Evolutionary conservation across 2,797 vertebrate genomes (phyloP).

Genomic region (Anguilla megastoma): DNA sequence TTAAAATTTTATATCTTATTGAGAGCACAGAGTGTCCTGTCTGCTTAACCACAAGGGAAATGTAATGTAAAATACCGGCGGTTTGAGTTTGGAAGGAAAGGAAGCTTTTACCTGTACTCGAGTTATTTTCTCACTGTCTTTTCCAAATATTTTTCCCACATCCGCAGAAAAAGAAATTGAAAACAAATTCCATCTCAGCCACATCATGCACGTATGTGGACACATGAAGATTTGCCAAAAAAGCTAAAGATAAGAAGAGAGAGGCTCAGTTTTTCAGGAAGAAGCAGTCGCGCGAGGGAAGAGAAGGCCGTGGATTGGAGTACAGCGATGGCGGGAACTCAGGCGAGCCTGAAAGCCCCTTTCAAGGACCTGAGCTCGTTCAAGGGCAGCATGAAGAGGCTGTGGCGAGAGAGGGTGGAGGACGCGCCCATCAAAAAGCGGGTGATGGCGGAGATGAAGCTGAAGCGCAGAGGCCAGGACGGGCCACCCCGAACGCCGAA

Average conservation of each 20-base stretch:
- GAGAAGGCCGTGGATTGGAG: conserved; percentile 48
- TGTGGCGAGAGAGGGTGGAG: conserved; percentile 77
- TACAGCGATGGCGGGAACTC: conserved; percentile 72
- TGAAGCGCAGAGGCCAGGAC: conserved; percentile 77
- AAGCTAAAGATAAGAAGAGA: conserved; percentile 58
- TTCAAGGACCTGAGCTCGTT: conserved; percentile 77
- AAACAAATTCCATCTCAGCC: conserved; percentile 54
- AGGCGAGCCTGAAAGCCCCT: conserved; percentile 74
- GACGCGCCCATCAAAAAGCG: conserved; percentile 85
- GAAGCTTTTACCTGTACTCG: conserved; percentile 3
- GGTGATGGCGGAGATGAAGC: conserved; percentile 84
- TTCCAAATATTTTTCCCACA: conserved; percentile 45
- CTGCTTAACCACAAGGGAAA: background rate
- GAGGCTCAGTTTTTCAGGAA: conserved; percentile 37
- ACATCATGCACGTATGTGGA: conserved; percentile 68
- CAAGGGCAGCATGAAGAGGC: conserved; percentile 76
- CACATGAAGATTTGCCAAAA: conserved; percentile 62
- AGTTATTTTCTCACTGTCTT: background rate
- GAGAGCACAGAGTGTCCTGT: background rate
- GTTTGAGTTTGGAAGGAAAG: background rate
- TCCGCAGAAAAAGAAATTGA: conserved; percentile 53
- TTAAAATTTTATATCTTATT: background rate
- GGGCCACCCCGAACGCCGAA: conserved; percentile 75
- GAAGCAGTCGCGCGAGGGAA: conserved; percentile 50
- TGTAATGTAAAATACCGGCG: background rate